Evolutionary conservation across 2,797 vertebrate genomes (phyloP).

Genomic region (Oceanodroma leucorhoa): DNA sequence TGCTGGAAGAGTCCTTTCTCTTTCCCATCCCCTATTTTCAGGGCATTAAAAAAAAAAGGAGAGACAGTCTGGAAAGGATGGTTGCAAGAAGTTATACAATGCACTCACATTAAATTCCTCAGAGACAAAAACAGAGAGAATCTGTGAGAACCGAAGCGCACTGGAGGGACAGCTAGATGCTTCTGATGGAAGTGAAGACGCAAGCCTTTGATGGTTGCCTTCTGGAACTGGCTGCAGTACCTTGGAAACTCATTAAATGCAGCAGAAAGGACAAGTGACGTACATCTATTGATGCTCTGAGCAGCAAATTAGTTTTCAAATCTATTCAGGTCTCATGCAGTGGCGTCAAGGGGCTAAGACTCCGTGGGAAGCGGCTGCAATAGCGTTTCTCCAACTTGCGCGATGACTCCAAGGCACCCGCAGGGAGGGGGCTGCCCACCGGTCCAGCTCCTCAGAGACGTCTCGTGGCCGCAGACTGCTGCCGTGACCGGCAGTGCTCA

Average conservation of each 20-base stretch:
- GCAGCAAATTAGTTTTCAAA: slow-evolving; percentile 66
- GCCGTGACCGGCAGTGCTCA: neutral
- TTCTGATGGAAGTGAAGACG: neutral
- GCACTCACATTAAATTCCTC: neutral
- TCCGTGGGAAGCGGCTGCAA: accelerated
- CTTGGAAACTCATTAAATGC: slow-evolving; percentile 59
- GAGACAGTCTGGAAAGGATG: neutral
- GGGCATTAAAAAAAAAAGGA: neutral
- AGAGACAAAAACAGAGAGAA: neutral
- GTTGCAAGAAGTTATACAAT: neutral
- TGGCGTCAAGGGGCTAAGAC: neutral
- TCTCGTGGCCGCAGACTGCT: neutral
- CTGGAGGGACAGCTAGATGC: neutral
- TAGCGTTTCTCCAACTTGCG: accelerated
- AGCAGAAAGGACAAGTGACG: slow-evolving; percentile 55
- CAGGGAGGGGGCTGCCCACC: neutral
- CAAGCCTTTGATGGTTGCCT: slow-evolving; percentile 46
- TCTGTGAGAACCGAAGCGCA: neutral
- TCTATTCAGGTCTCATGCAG: neutral
- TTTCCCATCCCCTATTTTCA: neutral
- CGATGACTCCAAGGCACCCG: neutral
- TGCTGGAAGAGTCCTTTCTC: neutral
- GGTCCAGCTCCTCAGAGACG: accelerated
- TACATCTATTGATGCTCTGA: slow-evolving; percentile 17
- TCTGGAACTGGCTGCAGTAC: slow-evolving; percentile 36